Base-by-base conservation (phyloP, 2,888 invertebrate species). In the Antheraea yamamai region DNA sequence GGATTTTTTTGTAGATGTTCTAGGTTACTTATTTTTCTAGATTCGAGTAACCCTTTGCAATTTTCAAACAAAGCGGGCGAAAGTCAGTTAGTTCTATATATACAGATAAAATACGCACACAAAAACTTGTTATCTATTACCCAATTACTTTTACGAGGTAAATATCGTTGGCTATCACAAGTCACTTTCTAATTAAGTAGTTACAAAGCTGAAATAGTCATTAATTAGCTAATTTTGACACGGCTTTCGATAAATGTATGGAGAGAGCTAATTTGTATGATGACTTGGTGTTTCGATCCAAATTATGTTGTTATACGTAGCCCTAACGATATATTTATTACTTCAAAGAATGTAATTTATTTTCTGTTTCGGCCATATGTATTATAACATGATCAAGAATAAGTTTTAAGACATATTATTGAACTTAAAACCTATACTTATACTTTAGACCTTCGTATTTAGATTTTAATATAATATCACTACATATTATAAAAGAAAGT, bases 151-250 rank as follows among this genome's bases (percentile, higher is more conserved):
- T 30, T 10, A 39, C 10, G 10, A 70, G 39, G 18, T 70, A n/a
- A 26, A 68, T 47, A 70, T 75, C 66, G 64, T 74, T 72, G 73
- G 35, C 71, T 39, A 26, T 64, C 76, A 74, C 66, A 39, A 74
- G 72, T 74, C 71, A 74, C 66, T 52, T 51, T 23, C 79, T 82
- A 82, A 83, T 85, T 85, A 84, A 83, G 84, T 83, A 85, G 80
- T 78, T 85, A 85, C 76, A 77, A 80, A 78, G 77, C 77, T 78
- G 75, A 76, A 75, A 76, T 72, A 79, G 81, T 83, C 83, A 87
- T 86, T 86, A 87, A 84, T 83, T 83, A 83, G 78, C 75, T 74
- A 47, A 64, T 70, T 76, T 73, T 74, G 75, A 74, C 78, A 78
- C 78, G 82, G 79, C 79, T 78, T 73, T 76, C 76, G 77, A 77